Percentiles rank a stretch among this genome's conserved stretches.
phyloP scores from a whole-genome alignment of 2,888 invertebrate species.

The Acanthopleura granulata region DNA sequence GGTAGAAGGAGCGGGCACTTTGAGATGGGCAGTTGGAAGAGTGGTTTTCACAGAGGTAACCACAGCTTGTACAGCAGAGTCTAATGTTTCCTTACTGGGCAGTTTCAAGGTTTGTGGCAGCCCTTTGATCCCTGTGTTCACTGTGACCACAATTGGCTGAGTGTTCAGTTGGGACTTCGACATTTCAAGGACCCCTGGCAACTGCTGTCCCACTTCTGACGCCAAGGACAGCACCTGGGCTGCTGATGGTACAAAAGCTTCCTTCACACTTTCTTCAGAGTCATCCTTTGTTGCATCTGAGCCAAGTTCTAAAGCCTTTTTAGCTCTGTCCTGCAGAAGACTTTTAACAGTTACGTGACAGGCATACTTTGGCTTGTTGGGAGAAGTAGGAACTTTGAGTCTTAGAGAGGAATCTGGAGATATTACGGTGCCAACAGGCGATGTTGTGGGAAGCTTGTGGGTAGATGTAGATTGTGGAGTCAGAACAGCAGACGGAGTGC shows the following conservation, averaged over 20 bases:
- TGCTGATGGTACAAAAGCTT: neutral
- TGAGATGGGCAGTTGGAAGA: slow-evolving; percentile 59
- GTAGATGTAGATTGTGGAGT: neutral
- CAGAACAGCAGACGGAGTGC: slow-evolving; percentile 18
- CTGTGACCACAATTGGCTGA: slow-evolving; percentile 37
- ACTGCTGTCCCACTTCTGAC: slow-evolving; percentile 18
- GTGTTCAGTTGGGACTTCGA: slow-evolving; percentile 31
- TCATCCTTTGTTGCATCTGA: slow-evolving; percentile 25
- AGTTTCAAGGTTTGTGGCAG: slow-evolving; percentile 28
- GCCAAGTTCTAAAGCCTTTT: slow-evolving; percentile 20
- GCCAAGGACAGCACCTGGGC: slow-evolving; percentile 10
- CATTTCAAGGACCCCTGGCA: slow-evolving; percentile 29
- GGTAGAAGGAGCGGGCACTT: slow-evolving; percentile 57
- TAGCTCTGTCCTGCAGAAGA: slow-evolving; percentile 54
- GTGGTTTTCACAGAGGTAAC: slow-evolving; percentile 54
- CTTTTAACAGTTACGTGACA: slow-evolving; percentile 63
- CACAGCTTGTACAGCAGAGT: slow-evolving; percentile 52
- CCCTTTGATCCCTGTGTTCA: slow-evolving; percentile 21
- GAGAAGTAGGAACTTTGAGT: slow-evolving; percentile 20
- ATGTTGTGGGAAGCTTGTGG: neutral
- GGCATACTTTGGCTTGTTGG: slow-evolving; percentile 46
- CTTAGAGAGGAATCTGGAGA: neutral
- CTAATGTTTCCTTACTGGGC: slow-evolving; percentile 46
- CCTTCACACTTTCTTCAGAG: neutral
- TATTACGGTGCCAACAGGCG: neutral